phyloP scores from a whole-genome alignment of 2,888 invertebrate genomes.

The Drosophila fulvimacula region DNA sequence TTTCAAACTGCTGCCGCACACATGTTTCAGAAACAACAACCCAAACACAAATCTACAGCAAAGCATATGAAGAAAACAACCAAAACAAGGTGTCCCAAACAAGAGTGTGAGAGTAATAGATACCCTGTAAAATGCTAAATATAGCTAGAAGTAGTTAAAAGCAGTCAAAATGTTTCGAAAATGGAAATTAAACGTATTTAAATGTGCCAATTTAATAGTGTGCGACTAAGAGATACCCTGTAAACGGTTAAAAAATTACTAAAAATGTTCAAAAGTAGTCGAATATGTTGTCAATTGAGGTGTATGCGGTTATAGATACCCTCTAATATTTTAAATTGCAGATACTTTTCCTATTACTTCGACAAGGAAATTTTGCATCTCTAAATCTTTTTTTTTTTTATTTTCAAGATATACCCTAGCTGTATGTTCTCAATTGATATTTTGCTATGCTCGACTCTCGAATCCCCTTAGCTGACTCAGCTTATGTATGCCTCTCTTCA shows the following conservation, averaged over 20 bases:
- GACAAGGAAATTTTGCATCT: too few relatives aligned
- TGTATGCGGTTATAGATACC: too few relatives aligned
- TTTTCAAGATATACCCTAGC: too few relatives aligned
- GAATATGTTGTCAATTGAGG: too few relatives aligned
- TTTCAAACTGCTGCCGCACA: constrained; percentile 76
- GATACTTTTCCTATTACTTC: too few relatives aligned
- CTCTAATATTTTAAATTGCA: too few relatives aligned
- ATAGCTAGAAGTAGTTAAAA: neutral
- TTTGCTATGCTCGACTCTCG: too few relatives aligned
- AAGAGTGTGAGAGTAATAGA: neutral
- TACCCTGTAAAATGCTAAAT: constrained; percentile 20
- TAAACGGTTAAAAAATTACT: neutral
- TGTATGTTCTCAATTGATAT: too few relatives aligned
- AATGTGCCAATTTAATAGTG: neutral
- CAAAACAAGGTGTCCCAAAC: constrained; percentile 18
- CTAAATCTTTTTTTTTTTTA: too few relatives aligned
- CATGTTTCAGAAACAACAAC: constrained; percentile 67
- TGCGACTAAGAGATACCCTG: neutral
- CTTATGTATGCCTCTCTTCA: neutral
- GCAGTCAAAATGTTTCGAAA: too few relatives aligned
- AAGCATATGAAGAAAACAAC: constrained; percentile 19
- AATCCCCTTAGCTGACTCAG: too few relatives aligned
- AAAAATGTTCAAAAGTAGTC: too few relatives aligned
- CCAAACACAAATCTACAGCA: constrained; percentile 57
- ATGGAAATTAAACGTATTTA: neutral